These are phyloP conservation scores for Heliconius sara DNA, from an alignment of 2,888 invertebrate species.

Conservation along the genomic window DNA sequence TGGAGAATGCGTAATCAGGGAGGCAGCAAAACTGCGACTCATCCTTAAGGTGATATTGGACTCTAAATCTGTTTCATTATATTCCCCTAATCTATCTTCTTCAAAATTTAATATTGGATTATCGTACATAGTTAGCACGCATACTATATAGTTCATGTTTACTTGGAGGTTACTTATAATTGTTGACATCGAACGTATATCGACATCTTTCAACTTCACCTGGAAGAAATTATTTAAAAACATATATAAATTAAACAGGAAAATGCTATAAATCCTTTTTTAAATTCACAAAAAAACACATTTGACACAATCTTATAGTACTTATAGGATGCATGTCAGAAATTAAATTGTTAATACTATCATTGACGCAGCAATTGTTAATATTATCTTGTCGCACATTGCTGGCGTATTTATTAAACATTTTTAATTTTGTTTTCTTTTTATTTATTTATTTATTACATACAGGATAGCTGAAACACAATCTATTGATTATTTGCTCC, in stretches of 20 bases:
- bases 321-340: background rate
- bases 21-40: constrained; percentile 68
- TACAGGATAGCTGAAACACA: too few species aligned
- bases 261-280: background rate
- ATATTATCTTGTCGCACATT: background rate
- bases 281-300: background rate
- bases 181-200: constrained; percentile 70
- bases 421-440: too few species aligned
- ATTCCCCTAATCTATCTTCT: constrained; percentile 56
- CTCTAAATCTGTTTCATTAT: constrained; percentile 61
- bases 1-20: constrained; percentile 70
- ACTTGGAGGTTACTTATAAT: constrained; percentile 66
- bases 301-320: background rate
- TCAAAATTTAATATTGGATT: constrained; percentile 60
- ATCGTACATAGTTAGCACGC: constrained; percentile 70
- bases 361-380: background rate
- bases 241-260: background rate
- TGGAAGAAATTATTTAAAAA: constrained; percentile 50
- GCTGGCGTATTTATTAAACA: background rate
- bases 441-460: too few species aligned
- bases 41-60: constrained; percentile 65
- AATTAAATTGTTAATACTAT: background rate
- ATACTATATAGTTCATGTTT: constrained; percentile 73
- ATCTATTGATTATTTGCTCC: background rate
- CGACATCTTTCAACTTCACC: constrained; percentile 73